Base-by-base conservation (phyloP, 1,140 invertebrate genomes). In the Saccostrea glomerata region DNA sequence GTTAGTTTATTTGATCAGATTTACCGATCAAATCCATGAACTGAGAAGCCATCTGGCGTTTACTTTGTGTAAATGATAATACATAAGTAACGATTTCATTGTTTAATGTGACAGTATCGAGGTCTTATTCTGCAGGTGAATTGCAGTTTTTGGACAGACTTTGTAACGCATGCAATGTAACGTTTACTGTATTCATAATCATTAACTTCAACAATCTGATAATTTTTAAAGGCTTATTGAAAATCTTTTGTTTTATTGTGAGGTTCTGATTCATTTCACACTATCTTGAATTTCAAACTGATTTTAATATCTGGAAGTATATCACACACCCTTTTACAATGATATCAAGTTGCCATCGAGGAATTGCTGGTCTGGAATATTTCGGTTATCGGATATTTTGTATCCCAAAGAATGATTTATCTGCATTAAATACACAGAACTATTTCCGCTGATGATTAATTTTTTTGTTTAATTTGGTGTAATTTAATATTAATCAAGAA, bases 1-100 rank as follows among this genome's bases (percentile, higher is more conserved):
- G 70, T 77, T 30, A 12, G 5, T 77, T 30, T 77, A 25, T 77
- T 15, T 36, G 13, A 77, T 77, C 70, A 5, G 25, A 20, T 77
- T 77, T 77, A 36, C 70, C 70, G 11, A 77, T 77, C 70, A 77
- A 77, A 77, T 25, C 25, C 70, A 77, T 77, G 11, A 77, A 36
- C 23, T 36, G 70, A 4, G 70, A 77, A 23, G 25, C 70, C 70
- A 77, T 77, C 70, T 77, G 70, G 70, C 30, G 70, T 30, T 77
- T 36, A 77, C 25, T 30, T 36, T 77, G 70, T 36, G 15, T 11
- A 23, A 77, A 77, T 13, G 25, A 30, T 77, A 77, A 36, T 30
- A 77, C 70, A 30, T 77, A 77, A 77, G 70, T 77, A 77, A 36
- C 70, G 25, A 77, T 30, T 77, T 77, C 70, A 77, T 77, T 77